Evolutionary conservation across 2,797 vertebrate species (phyloP).

Genomic region (Sylvilagus floridanus): DNA sequence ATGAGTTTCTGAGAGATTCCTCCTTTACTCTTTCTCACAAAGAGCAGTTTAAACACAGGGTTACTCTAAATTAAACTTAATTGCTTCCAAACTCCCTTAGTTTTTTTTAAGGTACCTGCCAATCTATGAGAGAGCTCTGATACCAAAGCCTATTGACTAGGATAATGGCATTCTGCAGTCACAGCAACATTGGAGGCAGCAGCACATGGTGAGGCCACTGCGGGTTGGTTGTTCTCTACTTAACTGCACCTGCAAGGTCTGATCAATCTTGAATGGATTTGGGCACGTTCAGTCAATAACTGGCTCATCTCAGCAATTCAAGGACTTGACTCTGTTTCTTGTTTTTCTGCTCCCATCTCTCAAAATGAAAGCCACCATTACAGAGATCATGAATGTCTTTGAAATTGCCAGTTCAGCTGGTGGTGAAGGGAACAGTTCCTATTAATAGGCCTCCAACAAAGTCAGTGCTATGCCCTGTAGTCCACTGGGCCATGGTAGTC

Average conservation of each 20-base stretch:
- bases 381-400: slow-evolving; percentile 79
- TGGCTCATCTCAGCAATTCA: slow-evolving; percentile 85
- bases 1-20: neutral
- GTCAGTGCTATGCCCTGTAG: slow-evolving; percentile 74
- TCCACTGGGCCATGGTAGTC: slow-evolving; percentile 84
- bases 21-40: slow-evolving; percentile 49
- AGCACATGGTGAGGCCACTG: slow-evolving; percentile 60
- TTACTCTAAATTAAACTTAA: slow-evolving; percentile 30
- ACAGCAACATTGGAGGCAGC: neutral
- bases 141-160: neutral
- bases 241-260: slow-evolving; percentile 38
- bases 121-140: neutral
- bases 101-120: neutral
- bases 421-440: slow-evolving; percentile 74
- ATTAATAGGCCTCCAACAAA: slow-evolving; percentile 67
- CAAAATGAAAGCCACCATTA: slow-evolving; percentile 71
- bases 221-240: slow-evolving; percentile 65
- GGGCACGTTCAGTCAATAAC: slow-evolving; percentile 79
- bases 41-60: slow-evolving; percentile 48
- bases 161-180: neutral
- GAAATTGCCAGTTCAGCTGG: slow-evolving; percentile 83
- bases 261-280: slow-evolving; percentile 50
- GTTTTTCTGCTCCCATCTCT: slow-evolving; percentile 80
- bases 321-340: slow-evolving; percentile 74
- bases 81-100: slow-evolving; percentile 80